Base-by-base conservation (phyloP, 2,888 invertebrate genomes). In the Biston stratarius region DNA sequence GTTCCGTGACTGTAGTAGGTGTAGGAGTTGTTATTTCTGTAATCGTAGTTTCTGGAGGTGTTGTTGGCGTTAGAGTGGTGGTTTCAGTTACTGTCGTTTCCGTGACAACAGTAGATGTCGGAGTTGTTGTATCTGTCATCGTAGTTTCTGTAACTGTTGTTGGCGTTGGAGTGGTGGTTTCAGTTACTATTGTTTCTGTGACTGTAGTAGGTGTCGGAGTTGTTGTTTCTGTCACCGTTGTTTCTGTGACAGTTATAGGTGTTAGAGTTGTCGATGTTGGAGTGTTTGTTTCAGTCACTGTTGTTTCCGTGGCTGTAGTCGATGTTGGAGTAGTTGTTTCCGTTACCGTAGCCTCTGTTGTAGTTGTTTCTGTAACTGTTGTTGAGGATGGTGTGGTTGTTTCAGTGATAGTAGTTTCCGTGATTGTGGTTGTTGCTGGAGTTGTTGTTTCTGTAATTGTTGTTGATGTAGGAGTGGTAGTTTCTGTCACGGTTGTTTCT, bases 341-440 rank as follows among this genome's bases (percentile, higher is more conserved):
- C 0, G 53, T 55, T 0, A 42, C 15, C 0, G 24, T 53, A 0
- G 53, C 38, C 14, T 53, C 53, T 0, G 53, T 53, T 1, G 15
- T 38, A 1, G 53, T 53, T 0, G 42, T 38, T 38, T 38, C 38
- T 9, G 38, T 38, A 0, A 14, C 36, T 0, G 44, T 40, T 15
- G 34, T 36, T 3, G 12, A 8, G 24, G 12, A 0, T 7, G n/a
- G 12, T n/a, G 34, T 7, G 6, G 42, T 42, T 5, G 24, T 55
- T 40, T 55, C 55, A 24, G 55, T 40, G 6, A 51, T 34, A 7
- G 51, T 51, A 14, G 45, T 45, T 48, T 42, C 56, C n/a, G 51
- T 52, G 24, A 14, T 8, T 36, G 56, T 49, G 47, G 38, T 38
- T 0, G 38, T 0, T 24, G 11, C 44, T 36, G 38, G 38, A 0